These are phyloP conservation scores for Agrenia bidenticulata DNA, from an alignment of 2,888 invertebrate genomes.

Conservation along the genomic window DNA sequence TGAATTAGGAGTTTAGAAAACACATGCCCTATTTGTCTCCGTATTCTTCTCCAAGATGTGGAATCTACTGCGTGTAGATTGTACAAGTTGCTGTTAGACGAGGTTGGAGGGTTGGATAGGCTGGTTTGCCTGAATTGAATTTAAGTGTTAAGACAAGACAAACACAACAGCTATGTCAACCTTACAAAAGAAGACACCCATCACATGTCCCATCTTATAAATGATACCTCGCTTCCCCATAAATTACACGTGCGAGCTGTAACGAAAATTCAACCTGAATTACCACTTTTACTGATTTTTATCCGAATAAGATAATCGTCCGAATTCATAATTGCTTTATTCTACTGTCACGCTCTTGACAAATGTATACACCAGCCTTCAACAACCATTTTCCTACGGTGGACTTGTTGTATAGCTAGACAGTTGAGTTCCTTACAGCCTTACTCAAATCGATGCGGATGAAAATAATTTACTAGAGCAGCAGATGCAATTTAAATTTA, in stretches of 20 bases:
- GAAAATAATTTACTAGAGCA: no score
- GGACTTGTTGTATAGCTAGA: no score
- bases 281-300: constrained; percentile 44
- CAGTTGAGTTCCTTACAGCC: no score
- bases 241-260: constrained; percentile 34
- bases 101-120: neutral
- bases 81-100: neutral
- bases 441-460: no score
- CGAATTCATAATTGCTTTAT: constrained; percentile 40
- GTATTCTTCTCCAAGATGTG: no score
- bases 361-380: neutral
- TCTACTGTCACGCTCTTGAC: neutral
- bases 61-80: neutral
- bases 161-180: neutral
- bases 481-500: no score
- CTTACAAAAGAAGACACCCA: constrained; percentile 21
- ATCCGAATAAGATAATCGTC: constrained; percentile 18
- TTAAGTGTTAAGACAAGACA: neutral
- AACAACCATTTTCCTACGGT: neutral
- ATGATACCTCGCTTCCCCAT: constrained; percentile 36
- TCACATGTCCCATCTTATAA: constrained; percentile 28
- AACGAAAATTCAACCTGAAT: constrained; percentile 42
- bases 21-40: neutral
- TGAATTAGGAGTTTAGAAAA: constrained; percentile 14
- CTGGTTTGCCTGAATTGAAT: neutral